Conservation (phyloP, 2,113 vertebrate species). For the Eolophus roseicapilla region DNA sequence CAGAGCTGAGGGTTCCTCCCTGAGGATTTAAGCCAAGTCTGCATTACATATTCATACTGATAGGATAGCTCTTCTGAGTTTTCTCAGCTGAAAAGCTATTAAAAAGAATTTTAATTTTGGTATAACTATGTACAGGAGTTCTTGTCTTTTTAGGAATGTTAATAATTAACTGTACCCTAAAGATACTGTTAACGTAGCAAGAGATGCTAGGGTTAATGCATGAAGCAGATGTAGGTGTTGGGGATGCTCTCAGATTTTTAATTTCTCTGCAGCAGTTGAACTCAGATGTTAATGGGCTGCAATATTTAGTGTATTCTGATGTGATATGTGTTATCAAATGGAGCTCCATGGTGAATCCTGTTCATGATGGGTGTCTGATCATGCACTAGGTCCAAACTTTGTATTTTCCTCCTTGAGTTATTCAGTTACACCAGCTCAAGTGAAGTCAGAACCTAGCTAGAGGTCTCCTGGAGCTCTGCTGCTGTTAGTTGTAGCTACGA, state of each 20-base stretch:
- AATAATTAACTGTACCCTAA: background rate
- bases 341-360: background rate
- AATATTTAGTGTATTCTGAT: background rate
- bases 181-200: background rate
- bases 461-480: background rate
- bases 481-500: background rate
- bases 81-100: background rate
- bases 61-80: background rate
- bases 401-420: background rate
- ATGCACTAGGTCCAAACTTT: background rate
- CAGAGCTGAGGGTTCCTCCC: background rate
- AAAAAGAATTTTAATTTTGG: background rate
- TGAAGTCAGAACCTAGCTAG: background rate
- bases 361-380: background rate
- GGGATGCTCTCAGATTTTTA: background rate
- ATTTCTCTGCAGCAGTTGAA: conserved; percentile 11
- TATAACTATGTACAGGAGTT: background rate
- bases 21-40: background rate
- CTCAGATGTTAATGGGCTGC: background rate
- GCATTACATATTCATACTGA: background rate
- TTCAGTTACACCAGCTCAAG: background rate
- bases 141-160: background rate
- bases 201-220: background rate
- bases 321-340: background rate
- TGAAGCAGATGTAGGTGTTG: background rate